These are phyloP conservation scores for Balaeniceps rex DNA, from an alignment of 2,113 vertebrate genomes.

Conservation along the genomic window DNA sequence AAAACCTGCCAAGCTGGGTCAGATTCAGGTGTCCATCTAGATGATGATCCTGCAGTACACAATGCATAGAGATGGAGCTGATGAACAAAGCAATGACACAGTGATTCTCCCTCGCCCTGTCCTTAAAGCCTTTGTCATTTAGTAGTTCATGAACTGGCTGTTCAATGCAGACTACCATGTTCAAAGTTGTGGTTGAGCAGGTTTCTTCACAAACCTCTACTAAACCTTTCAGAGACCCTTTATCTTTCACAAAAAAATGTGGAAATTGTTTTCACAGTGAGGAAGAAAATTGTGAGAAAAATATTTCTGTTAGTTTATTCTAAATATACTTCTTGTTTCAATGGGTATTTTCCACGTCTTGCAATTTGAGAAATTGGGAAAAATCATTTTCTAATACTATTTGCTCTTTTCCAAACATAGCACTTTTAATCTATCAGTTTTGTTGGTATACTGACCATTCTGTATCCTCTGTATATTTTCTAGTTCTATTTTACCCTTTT, in stretches of 20 bases:
- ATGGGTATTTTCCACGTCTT: not conserved
- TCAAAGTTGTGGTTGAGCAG: not conserved
- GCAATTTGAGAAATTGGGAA: not conserved
- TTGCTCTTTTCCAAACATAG: not conserved
- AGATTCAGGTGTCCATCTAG: not conserved
- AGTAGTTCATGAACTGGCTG: not conserved
- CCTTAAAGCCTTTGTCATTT: not conserved
- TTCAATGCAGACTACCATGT: not conserved
- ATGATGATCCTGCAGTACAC: not conserved
- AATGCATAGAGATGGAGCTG: not conserved
- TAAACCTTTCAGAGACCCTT: not conserved
- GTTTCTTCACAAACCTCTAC: not conserved
- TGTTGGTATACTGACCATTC: not conserved
- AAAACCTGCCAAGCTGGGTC: not conserved
- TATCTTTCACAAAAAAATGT: not conserved
- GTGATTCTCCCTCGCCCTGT: not conserved
- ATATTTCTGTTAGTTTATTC: not conserved
- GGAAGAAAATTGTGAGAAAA: not conserved
- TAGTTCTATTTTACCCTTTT: not conserved
- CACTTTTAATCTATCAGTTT: accelerated
- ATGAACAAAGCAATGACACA: not conserved
- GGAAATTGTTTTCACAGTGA: not conserved
- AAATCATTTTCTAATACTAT: not conserved
- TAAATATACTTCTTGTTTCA: not conserved
- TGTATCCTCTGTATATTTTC: not conserved